Evolutionary conservation across 2,888 invertebrate species (phyloP).

Genomic region (Trichopria drosophilae): DNA sequence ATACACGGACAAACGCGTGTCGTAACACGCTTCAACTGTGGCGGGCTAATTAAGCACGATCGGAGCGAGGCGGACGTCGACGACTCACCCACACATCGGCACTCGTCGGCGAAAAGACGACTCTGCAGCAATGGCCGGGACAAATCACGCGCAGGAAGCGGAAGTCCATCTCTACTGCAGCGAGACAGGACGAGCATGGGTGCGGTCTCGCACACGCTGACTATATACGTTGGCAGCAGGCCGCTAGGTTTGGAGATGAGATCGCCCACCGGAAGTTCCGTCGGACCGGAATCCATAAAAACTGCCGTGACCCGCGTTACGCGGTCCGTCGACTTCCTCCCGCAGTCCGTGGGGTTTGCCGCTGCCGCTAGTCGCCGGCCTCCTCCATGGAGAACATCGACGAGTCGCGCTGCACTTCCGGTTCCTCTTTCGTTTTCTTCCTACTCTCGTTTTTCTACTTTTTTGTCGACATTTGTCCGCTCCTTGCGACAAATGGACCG

Average conservation of each 20-base stretch:
- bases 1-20: no score
- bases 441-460: no score
- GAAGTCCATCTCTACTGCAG: conserved; percentile 48
- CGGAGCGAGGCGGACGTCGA: no score
- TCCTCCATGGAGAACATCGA: conserved; percentile 7
- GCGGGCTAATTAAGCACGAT: no score
- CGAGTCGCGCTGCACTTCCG: no score
- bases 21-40: no score
- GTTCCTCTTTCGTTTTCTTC: no score
- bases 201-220: conserved; percentile 31
- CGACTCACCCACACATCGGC: no score
- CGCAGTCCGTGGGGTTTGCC: no score
- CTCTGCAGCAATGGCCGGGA: conserved; percentile 36
- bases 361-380: no score
- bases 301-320: conserved; percentile 46
- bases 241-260: conserved; percentile 45
- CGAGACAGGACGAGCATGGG: conserved; percentile 39
- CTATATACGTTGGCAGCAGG: conserved; percentile 22
- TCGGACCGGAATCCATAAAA: conserved; percentile 56
- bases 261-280: conserved; percentile 50
- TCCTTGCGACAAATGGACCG: no score
- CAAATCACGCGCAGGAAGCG: conserved; percentile 50
- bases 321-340: conserved; percentile 39
- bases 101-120: conserved; percentile 21
- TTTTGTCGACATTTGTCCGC: no score